Percentiles rank a stretch among this genome's conserved stretches.
Conservation (phyloP, 1,140 invertebrate genomes). For the Rhyacophila brunnea region DNA sequence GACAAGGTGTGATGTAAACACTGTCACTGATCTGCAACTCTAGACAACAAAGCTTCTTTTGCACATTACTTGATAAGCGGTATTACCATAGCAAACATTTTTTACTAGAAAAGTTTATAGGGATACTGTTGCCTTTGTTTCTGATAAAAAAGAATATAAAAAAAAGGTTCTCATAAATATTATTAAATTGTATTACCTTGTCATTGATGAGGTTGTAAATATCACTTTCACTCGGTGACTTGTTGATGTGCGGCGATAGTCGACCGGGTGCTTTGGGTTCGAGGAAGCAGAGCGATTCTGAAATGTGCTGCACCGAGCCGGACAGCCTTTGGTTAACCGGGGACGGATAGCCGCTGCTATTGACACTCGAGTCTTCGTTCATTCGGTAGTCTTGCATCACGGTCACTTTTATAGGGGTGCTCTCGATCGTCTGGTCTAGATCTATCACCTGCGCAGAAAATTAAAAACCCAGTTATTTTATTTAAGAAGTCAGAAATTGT, state of each 20-base stretch:
- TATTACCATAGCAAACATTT: too few species aligned
- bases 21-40: too few species aligned
- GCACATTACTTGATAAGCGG: too few species aligned
- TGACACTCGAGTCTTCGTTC: neutral
- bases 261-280: neutral
- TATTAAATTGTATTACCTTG: neutral
- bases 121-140: too few species aligned
- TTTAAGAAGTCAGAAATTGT: neutral
- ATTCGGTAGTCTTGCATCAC: neutral
- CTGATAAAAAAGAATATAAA: too few species aligned
- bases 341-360: neutral
- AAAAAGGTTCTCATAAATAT: too few species aligned
- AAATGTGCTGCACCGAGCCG: neutral
- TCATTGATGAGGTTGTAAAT: conserved; percentile 7
- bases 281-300: neutral
- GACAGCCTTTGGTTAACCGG: neutral
- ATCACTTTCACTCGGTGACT: conserved; percentile 20
- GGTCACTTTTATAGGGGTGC: conserved; percentile 1
- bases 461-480: too few species aligned
- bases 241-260: neutral
- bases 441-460: conserved; percentile 24
- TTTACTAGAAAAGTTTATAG: too few species aligned
- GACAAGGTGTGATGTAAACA: too few species aligned
- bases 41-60: too few species aligned
- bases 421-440: conserved; percentile 23